These are phyloP conservation scores for Melanchra persicariae DNA, from an alignment of 2,888 invertebrate genomes.

Conservation along the genomic window DNA sequence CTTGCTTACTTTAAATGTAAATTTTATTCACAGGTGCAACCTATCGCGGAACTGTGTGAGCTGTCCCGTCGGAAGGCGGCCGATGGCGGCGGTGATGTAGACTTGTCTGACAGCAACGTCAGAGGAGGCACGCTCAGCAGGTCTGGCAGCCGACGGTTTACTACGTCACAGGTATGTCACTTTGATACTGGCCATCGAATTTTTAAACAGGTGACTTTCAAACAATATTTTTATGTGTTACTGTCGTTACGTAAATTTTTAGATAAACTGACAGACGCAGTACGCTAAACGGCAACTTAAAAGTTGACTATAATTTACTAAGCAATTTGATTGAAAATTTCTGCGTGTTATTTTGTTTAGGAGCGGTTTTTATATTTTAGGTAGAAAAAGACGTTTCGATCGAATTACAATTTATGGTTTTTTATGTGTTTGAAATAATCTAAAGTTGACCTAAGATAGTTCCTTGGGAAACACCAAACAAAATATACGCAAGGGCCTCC, in stretches of 20 bases:
- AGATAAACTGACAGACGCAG: neutral
- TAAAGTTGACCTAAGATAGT: neutral
- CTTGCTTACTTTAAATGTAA: constrained; percentile 19
- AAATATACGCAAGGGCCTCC: no score
- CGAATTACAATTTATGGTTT: neutral
- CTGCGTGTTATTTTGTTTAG: neutral
- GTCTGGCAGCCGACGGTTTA: constrained; percentile 95
- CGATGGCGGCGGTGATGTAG: constrained; percentile 92
- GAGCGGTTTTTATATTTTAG: neutral
- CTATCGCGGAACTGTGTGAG: constrained; percentile 97
- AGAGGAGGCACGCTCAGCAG: constrained; percentile 95
- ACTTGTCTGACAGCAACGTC: constrained; percentile 92
- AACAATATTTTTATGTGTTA: no score
- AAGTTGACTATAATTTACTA: no score
- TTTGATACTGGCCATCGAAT: neutral
- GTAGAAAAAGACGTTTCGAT: neutral
- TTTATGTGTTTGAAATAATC: neutral
- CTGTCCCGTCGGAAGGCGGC: constrained; percentile 94
- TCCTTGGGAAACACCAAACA: constrained; percentile 9
- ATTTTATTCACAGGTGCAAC: constrained; percentile 94
- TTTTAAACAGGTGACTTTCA: neutral
- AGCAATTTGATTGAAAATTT: no score
- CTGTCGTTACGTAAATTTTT: neutral
- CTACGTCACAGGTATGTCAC: constrained; percentile 90
- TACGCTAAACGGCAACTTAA: no score